phyloP scores from a whole-genome alignment of 2,113 vertebrate genomes.

The Apodemus sylvaticus region DNA sequence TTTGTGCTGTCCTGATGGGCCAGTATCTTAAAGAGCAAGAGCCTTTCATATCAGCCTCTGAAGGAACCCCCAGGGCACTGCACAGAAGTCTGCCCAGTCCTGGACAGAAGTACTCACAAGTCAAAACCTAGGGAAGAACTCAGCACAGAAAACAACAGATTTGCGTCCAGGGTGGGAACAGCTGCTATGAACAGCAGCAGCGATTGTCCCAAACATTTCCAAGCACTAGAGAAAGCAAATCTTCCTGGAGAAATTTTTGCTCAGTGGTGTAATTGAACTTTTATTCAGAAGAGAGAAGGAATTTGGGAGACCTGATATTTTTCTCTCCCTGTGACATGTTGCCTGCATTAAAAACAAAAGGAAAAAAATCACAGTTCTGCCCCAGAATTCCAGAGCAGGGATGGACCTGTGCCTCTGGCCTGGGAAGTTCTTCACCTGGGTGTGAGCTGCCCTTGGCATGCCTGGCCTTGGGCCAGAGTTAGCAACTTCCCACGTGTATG shows the following conservation, averaged over 20 bases:
- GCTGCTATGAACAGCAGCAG: background rate
- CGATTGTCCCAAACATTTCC: slow-evolving; percentile 47
- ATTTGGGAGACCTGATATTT: background rate
- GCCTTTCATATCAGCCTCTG: slow-evolving; percentile 67
- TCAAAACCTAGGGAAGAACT: slow-evolving; percentile 67
- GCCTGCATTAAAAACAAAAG: background rate
- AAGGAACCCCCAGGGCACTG: slow-evolving; percentile 64
- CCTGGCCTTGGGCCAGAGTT: background rate
- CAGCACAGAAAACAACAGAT: slow-evolving; percentile 71
- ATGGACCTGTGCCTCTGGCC: background rate
- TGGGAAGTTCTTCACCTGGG: background rate
- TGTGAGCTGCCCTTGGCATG: background rate
- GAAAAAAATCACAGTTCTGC: background rate
- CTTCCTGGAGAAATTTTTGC: slow-evolving; percentile 23
- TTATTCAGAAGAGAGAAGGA: slow-evolving; percentile 47
- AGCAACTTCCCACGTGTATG: background rate
- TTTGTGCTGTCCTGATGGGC: slow-evolving; percentile 33
- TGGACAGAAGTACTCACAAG: slow-evolving; percentile 59
- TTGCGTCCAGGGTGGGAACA: background rate
- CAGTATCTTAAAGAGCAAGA: slow-evolving; percentile 75
- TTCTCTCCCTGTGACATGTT: slow-evolving; percentile 46
- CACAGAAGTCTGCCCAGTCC: slow-evolving; percentile 44
- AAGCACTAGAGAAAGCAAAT: slow-evolving; percentile 35
- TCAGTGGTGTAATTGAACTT: background rate
- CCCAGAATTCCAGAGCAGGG: background rate